phyloP scores from a whole-genome alignment of 2,113 vertebrate genomes.

The Heterotis niloticus region DNA sequence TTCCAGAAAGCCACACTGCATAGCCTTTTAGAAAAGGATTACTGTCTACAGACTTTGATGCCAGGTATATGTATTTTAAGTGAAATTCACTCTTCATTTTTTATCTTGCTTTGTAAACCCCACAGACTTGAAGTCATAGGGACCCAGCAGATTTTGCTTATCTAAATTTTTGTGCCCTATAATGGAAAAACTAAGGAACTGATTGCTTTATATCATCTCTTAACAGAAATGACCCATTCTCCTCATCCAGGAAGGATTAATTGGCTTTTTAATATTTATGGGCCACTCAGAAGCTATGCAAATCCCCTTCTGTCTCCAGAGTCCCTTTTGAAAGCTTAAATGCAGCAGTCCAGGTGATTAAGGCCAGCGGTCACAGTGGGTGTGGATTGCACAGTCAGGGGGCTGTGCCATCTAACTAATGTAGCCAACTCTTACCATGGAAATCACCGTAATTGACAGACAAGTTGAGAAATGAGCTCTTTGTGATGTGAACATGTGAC shows the following conservation, averaged over 20 bases:
- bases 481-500: no score
- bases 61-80: neutral
- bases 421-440: neutral
- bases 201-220: neutral
- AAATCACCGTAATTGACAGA: neutral
- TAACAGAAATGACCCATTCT: neutral
- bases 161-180: neutral
- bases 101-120: neutral
- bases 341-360: constrained; percentile 9
- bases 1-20: constrained; percentile 7
- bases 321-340: neutral
- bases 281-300: neutral
- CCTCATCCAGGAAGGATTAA: neutral
- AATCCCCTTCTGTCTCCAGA: constrained; percentile 1
- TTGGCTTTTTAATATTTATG: constrained; percentile 11
- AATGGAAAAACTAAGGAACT: neutral
- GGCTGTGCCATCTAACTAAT: neutral
- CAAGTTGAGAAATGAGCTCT: no score
- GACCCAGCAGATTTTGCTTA: neutral
- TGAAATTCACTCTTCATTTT: neutral
- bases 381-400: neutral
- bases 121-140: neutral
- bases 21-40: neutral
- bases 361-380: neutral
- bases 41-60: neutral